Evolutionary conservation across 2,888 invertebrate species (phyloP), one percentile per base, ranked within the genome.

Genomic region (Spodoptera littoralis): DNA sequence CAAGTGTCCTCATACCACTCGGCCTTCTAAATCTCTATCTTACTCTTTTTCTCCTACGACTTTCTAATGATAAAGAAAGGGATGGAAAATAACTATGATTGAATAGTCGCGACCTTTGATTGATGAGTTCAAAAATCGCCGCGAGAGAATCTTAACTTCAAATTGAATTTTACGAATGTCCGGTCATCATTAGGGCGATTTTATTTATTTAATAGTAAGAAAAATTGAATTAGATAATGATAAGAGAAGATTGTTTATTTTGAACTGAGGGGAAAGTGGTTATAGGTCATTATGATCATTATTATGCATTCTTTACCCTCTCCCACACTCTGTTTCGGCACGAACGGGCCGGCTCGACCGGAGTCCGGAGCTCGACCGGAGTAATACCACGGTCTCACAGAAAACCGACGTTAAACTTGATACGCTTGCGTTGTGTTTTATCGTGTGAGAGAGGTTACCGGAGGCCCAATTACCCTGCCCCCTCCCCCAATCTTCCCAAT

Each of bases 111-210:
- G 70, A 81, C 82, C 78, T 77, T 85, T 91, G 91, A 91, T 91
- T 90, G 87, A 91, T 91, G 88, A 81, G 78, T 76, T 79, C 60
- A 70, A 68, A 78, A 82, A 83, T 68, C 76, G 85, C 86, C 84
- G 81, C 83, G 67, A 89, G 81, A 82, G 81, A 83, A 84, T 72
- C 78, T 84, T 56, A 43, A 51, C 24, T 65, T 58, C 24, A 83
- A 87, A 90, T 90, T 90, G 80, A 88, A 87, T 89, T 87, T 83
- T 76, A 81, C 79, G 64, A 85, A 82, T 82, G 78, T 84, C 79
- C 73, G 73, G 69, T 75, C 59, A 72, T 84, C 82, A 86, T 89
- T 86, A 85, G 77, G 66, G 62, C 52, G 58, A 75, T 80, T 63
- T 81, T 90, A 86, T 90, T 90, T 90, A 84, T 87, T 79, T 85